These are phyloP conservation scores for Nephotettix cincticeps DNA, from an alignment of 1,140 invertebrate species.

Conservation along the genomic window DNA sequence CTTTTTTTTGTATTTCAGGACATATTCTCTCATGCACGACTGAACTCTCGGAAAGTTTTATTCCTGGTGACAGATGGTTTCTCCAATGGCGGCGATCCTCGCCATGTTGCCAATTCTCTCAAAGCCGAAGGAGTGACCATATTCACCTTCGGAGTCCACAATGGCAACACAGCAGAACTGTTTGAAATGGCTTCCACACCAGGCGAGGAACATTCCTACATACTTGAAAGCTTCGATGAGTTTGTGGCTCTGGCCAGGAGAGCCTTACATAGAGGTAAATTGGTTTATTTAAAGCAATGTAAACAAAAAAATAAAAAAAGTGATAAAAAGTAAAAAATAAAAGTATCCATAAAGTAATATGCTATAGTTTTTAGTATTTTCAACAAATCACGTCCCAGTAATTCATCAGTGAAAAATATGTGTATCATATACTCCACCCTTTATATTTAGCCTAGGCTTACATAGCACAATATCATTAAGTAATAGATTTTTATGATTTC, in stretches of 20 bases:
- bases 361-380: too few relatives aligned
- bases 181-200: constrained; percentile 65
- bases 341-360: too few relatives aligned
- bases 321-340: too few relatives aligned
- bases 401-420: too few relatives aligned
- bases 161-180: constrained; percentile 66
- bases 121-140: constrained; percentile 56
- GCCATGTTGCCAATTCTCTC: constrained; percentile 56
- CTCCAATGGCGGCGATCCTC: constrained; percentile 69
- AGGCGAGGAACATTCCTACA: constrained; percentile 63
- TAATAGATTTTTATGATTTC: constrained; percentile 39
- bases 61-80: constrained; percentile 73
- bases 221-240: constrained; percentile 69
- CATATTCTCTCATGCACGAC: constrained; percentile 40
- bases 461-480: too few relatives aligned
- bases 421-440: too few relatives aligned
- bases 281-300: too few relatives aligned
- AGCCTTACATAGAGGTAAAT: constrained; percentile 66
- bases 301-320: too few relatives aligned
- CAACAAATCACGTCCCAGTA: too few relatives aligned
- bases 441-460: too few relatives aligned
- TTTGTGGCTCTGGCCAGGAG: constrained; percentile 68
- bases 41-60: constrained; percentile 58
- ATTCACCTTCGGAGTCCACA: constrained; percentile 69
- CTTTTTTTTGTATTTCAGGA: constrained; percentile 23